Percentiles rank a stretch among this genome's conserved stretches.
Conservation (phyloP, 1,140 invertebrate species). For the Bacillus rossius region DNA sequence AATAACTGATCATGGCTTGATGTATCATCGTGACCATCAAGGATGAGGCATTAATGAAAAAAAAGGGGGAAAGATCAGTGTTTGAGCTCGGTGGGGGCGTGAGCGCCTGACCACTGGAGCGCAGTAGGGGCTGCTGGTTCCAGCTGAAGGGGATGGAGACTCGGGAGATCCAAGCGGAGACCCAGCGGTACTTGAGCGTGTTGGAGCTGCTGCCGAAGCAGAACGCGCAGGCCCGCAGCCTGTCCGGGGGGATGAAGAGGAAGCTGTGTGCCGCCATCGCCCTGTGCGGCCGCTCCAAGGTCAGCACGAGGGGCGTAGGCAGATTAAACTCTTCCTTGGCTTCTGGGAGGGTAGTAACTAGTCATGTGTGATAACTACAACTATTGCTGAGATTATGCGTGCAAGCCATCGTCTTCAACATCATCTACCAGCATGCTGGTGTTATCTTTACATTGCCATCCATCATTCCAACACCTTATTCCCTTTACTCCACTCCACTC, state of each 20-base stretch:
- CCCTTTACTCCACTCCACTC: neutral
- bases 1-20: no score
- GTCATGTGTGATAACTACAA: neutral
- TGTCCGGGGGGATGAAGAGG: constrained; percentile 83
- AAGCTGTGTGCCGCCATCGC: constrained; percentile 75
- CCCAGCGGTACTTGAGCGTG: neutral
- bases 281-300: constrained; percentile 54
- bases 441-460: neutral
- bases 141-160: neutral
- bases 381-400: neutral
- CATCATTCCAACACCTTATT: neutral
- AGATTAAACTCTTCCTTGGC: neutral
- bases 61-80: no score
- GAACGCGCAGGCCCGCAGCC: constrained; percentile 28
- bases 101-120: no score
- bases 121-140: no score
- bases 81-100: no score
- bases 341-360: neutral
- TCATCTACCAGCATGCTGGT: neutral
- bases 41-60: no score
- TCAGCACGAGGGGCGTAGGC: constrained; percentile 22
- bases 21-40: no score
- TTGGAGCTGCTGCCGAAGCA: neutral
- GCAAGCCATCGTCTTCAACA: neutral
- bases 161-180: neutral